Evolutionary conservation across 1,140 invertebrate species (phyloP).

Genomic region (Trichomalopsis sarcophagae): DNA sequence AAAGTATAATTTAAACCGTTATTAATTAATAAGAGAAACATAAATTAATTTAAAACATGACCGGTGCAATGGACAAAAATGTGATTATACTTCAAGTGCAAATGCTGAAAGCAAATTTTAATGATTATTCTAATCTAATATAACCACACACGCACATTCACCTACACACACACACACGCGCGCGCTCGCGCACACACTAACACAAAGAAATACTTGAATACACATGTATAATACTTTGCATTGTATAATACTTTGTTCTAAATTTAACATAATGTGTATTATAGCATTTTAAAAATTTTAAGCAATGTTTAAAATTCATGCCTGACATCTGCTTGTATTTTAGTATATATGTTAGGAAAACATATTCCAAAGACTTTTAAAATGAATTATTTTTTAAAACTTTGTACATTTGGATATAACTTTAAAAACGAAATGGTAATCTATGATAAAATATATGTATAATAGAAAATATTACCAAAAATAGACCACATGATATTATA

Average conservation of each 20-base stretch:
- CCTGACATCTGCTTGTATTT: background rate
- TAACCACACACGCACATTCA: conserved; percentile 11
- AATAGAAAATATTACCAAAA: background rate
- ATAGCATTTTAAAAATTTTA: background rate
- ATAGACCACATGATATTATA: conserved; percentile 1
- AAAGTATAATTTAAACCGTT: background rate
- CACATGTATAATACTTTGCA: background rate
- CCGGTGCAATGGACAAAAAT: conserved; percentile 68
- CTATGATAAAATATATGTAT: background rate
- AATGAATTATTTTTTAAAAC: background rate
- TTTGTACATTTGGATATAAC: background rate
- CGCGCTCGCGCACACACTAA: too few relatives aligned
- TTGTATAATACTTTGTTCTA: background rate
- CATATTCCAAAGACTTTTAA: background rate
- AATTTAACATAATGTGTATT: conserved; percentile 5
- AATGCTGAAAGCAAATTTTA: conserved; percentile 67
- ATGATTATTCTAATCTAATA: conserved; percentile 71
- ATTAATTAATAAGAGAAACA: background rate
- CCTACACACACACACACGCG: too few relatives aligned
- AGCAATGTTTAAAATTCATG: background rate
- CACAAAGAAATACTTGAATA: background rate
- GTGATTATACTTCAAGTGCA: conserved; percentile 73
- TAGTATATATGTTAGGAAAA: background rate
- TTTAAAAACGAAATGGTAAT: background rate
- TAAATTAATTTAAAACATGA: background rate